phyloP scores from a whole-genome alignment of 37 sponge, comb jelly and placozoan genomes.

The Bolinopsis microptera region DNA sequence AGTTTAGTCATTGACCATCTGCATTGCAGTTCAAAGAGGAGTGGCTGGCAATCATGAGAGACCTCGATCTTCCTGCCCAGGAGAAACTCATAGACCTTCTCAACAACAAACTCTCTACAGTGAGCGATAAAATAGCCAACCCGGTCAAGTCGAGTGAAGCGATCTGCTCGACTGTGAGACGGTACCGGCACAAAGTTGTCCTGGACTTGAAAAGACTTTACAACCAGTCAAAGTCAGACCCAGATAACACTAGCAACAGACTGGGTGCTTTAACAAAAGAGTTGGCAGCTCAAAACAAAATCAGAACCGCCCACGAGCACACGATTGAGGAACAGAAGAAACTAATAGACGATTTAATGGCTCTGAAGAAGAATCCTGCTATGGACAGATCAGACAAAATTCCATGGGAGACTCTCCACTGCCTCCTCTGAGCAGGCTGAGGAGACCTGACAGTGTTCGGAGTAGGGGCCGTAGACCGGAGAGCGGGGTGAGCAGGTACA shows the following conservation, averaged over 20 bases:
- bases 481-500: not conserved
- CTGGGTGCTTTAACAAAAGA: not conserved
- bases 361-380: slow-evolving; percentile 53
- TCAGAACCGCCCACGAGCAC: slow-evolving; percentile 51
- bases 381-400: not conserved
- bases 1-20: not conserved
- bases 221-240: slow-evolving; percentile 8
- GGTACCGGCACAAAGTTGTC: slow-evolving; percentile 40
- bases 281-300: slow-evolving; percentile 18
- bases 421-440: slow-evolving; percentile 21
- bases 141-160: not conserved
- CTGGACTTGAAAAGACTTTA: not conserved
- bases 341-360: slow-evolving; percentile 43
- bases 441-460: not conserved
- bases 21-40: slow-evolving; percentile 59
- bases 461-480: slow-evolving; percentile 20
- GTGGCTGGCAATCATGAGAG: slow-evolving; percentile 62
- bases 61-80: slow-evolving; percentile 53
- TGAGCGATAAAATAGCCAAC: not conserved
- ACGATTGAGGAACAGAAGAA: slow-evolving; percentile 62
- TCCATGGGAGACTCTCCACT: not conserved
- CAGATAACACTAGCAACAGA: slow-evolving; percentile 21
- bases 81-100: slow-evolving; percentile 51
- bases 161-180: not conserved
- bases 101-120: slow-evolving; percentile 5